A percentile compares a stretch with the other conserved stretches of the same genome.
These are phyloP conservation scores for Blera fallax DNA, from an alignment of 2,888 invertebrate genomes.

Conservation along the genomic window DNA sequence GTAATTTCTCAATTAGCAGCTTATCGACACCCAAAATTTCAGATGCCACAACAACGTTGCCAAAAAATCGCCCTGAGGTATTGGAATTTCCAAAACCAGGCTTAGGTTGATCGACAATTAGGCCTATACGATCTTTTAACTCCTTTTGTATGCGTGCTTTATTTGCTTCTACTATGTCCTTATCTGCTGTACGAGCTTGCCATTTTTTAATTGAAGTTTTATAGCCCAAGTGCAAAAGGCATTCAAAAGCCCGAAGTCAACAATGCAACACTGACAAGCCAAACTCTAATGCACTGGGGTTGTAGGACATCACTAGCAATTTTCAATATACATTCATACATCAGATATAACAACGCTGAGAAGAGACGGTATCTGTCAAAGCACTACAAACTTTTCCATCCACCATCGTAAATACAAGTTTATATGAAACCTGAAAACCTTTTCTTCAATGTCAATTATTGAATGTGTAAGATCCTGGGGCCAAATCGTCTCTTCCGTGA, in stretches of 20 bases:
- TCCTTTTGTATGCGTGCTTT: neutral
- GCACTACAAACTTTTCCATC: neutral
- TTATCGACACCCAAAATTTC: too few relatives aligned
- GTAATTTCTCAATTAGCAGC: too few relatives aligned
- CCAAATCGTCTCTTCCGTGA: too few relatives aligned
- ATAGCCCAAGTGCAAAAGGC: conserved; percentile 1
- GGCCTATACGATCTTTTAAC: neutral
- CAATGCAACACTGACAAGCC: neutral
- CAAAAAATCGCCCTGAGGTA: neutral
- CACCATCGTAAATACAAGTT: neutral
- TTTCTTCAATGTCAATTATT: neutral
- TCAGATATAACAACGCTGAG: neutral
- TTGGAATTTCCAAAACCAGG: neutral
- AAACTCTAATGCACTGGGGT: neutral
- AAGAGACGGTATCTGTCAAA: neutral
- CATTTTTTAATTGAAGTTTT: neutral
- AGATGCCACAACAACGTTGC: too few relatives aligned
- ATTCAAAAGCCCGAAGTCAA: neutral
- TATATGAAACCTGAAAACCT: neutral
- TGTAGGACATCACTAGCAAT: neutral
- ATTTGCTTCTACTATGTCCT: neutral
- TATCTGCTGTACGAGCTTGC: neutral
- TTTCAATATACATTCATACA: neutral
- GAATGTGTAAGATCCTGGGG: too few relatives aligned
- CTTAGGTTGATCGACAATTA: neutral